Conservation (phyloP, 64 coral and sea anemone genomes). For the Montipora capricornis region DNA sequence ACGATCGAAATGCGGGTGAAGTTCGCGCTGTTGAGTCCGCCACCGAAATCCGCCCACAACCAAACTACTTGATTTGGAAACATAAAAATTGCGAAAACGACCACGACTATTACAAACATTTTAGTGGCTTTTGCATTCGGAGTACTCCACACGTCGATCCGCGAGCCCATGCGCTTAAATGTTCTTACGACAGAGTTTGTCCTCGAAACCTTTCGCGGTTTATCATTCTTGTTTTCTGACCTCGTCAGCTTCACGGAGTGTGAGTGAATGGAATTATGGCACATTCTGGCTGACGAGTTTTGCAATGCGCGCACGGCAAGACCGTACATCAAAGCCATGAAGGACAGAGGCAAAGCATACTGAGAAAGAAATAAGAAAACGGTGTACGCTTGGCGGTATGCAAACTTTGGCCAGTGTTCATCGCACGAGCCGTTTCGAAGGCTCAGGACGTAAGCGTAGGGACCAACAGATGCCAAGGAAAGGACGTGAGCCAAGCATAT, state of each 20-base stretch:
- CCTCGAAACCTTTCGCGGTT: not conserved
- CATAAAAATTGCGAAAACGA: slow-evolving; percentile 71
- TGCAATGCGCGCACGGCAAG: slow-evolving; percentile 16
- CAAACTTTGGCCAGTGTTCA: slow-evolving; percentile 28
- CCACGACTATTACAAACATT: slow-evolving; percentile 68
- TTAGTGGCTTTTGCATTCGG: slow-evolving; percentile 61
- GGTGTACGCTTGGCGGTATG: slow-evolving; percentile 57
- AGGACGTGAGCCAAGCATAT: slow-evolving; percentile 19
- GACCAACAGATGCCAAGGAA: slow-evolving; percentile 16
- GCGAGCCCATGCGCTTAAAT: not conserved
- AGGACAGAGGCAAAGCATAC: slow-evolving; percentile 43
- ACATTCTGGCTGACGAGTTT: not conserved
- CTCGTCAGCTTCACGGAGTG: not conserved
- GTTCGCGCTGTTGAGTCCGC: slow-evolving; percentile 18
- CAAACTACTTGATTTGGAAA: slow-evolving; percentile 75
- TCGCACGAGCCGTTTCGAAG: slow-evolving; percentile 14
- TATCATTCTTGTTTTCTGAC: not conserved
- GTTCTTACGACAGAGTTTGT: not conserved
- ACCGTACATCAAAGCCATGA: slow-evolving; percentile 45
- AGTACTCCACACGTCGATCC: not conserved
- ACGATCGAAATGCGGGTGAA: slow-evolving; percentile 52
- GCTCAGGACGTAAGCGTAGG: slow-evolving; percentile 43
- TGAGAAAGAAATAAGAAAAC: slow-evolving; percentile 56
- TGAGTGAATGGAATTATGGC: not conserved
- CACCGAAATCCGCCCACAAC: slow-evolving; percentile 69